These are phyloP conservation scores for Hylyphantes graminicola DNA, from an alignment of 1,140 invertebrate genomes.

Conservation along the genomic window DNA sequence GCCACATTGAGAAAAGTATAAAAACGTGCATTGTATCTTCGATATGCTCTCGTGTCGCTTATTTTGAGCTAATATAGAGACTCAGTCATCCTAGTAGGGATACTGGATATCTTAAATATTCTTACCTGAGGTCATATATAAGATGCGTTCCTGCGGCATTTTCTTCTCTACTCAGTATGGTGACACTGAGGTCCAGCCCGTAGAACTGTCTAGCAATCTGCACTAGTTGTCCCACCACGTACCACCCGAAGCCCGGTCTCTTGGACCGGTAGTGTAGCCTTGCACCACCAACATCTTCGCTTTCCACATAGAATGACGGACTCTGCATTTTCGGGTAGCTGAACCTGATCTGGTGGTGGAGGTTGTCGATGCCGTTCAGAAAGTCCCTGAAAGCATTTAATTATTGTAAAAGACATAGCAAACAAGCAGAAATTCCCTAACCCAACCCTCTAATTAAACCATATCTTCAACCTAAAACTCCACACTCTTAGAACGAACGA, in stretches of 20 bases:
- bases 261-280: constrained; percentile 89
- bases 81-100: no score
- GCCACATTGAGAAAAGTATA: no score
- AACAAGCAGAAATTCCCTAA: no score
- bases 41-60: no score
- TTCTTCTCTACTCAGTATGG: constrained; percentile 85
- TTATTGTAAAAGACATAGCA: no score
- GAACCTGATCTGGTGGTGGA: constrained; percentile 97
- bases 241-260: constrained; percentile 91
- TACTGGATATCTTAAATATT: neutral
- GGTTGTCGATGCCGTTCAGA: constrained; percentile 93
- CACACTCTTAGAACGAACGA: no score
- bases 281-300: constrained; percentile 86
- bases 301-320: constrained; percentile 96
- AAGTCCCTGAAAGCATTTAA: no score
- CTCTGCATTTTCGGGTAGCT: constrained; percentile 93
- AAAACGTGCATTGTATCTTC: no score
- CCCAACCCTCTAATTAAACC: no score
- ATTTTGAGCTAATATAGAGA: no score
- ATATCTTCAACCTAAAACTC: no score
- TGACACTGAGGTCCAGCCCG: constrained; percentile 91
- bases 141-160: constrained; percentile 66
- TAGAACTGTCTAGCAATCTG: constrained; percentile 90
- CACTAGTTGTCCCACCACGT: constrained; percentile 94
- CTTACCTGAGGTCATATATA: constrained; percentile 66